Evolutionary conservation across 2,797 vertebrate genomes (phyloP).

Genomic region (Craterocephalus amniculus): DNA sequence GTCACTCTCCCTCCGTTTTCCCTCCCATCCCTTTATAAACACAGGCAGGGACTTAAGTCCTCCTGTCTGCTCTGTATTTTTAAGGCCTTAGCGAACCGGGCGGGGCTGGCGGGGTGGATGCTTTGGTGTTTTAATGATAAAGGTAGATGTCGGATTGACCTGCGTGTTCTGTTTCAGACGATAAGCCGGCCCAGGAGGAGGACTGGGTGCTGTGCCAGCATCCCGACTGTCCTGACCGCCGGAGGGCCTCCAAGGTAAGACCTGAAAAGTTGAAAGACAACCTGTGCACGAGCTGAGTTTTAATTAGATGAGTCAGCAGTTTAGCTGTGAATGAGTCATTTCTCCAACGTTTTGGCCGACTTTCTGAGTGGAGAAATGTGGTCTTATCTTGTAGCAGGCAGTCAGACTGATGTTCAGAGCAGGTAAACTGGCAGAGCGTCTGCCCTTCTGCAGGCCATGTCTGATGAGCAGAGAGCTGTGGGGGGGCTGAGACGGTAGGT

Average conservation of each 20-base stretch:
- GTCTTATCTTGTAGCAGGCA: background rate
- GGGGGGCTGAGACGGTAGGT: background rate
- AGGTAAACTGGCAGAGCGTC: no score
- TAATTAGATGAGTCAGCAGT: background rate
- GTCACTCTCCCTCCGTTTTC: constrained; percentile 21
- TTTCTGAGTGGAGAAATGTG: no score
- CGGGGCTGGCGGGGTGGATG: constrained; percentile 21
- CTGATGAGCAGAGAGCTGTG: background rate
- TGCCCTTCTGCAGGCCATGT: background rate
- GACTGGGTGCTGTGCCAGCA: constrained; percentile 88
- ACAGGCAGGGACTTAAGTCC: constrained; percentile 32
- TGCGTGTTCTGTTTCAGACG: constrained; percentile 80
- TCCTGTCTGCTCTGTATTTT: constrained; percentile 49
- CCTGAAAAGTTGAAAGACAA: background rate
- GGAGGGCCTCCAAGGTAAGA: constrained; percentile 89
- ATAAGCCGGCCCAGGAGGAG: constrained; percentile 85
- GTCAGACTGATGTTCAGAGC: background rate
- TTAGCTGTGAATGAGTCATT: background rate
- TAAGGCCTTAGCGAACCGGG: constrained; percentile 31
- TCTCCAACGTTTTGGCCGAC: background rate
- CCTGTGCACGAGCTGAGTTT: background rate
- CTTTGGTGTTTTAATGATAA: constrained; percentile 33
- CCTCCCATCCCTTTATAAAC: constrained; percentile 43
- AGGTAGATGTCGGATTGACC: constrained; percentile 22
- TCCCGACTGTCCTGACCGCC: constrained; percentile 84